These are phyloP conservation scores for Lucifuga dentata DNA, from an alignment of 2,113 vertebrate species.

Conservation along the genomic window DNA sequence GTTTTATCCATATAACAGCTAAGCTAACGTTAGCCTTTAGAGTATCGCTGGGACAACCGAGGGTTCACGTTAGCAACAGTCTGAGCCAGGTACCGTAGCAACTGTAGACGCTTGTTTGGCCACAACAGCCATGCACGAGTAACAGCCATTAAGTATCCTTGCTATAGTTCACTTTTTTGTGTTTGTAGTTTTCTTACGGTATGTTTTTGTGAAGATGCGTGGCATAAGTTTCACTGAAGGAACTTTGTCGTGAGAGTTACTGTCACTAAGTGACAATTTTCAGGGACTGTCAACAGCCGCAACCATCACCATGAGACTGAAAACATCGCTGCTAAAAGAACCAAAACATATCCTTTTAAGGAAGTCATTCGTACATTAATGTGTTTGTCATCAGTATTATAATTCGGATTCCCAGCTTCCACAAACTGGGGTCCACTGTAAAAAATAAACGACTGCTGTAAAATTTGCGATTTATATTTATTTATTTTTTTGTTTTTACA, in stretches of 20 bases:
- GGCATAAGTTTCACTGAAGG: not conserved
- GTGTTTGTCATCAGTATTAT: too few relatives aligned
- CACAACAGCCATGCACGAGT: constrained; percentile 18
- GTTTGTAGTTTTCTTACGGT: not conserved
- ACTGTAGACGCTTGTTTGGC: constrained; percentile 63
- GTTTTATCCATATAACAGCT: constrained; percentile 12
- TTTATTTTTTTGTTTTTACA: not conserved
- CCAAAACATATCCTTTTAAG: constrained; percentile 98
- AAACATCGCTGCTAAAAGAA: constrained; percentile 93
- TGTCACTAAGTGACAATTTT: constrained; percentile 12
- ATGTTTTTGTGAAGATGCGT: not conserved
- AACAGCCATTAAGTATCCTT: not conserved
- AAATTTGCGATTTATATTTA: too few relatives aligned
- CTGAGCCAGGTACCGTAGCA: constrained; percentile 70
- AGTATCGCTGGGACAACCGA: constrained; percentile 33
- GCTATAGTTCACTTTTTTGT: constrained; percentile 1
- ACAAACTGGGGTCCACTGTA: too few relatives aligned
- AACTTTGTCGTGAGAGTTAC: not conserved
- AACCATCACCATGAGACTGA: constrained; percentile 88
- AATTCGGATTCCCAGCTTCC: too few relatives aligned
- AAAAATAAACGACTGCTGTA: too few relatives aligned
- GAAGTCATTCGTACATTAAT: not conserved
- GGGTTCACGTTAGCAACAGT: constrained; percentile 65
- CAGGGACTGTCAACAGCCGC: constrained; percentile 31
- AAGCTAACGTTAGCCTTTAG: constrained; percentile 38